Base-by-base conservation (phyloP, 2,797 vertebrate species). In the Danio albolineatus region DNA sequence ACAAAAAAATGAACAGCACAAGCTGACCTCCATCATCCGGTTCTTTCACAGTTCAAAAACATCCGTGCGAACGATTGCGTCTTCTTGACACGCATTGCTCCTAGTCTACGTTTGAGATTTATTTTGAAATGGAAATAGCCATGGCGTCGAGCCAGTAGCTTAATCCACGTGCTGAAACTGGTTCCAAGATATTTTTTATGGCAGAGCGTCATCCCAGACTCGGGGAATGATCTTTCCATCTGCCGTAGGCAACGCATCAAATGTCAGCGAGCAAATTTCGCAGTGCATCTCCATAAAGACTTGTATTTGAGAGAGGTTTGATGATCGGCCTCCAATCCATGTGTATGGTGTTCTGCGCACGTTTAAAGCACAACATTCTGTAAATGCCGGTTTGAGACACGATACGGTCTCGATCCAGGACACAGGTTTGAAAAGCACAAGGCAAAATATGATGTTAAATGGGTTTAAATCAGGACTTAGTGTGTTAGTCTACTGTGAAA, bases 401-500 rank as follows among this genome's bases (percentile, higher is more conserved):
- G 67, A 21, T 36, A 61, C 44, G 39, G 48, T 81, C 85, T 86
- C 78, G 75, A 76, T 86, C 80, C 80, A 79, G 74, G 76, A 77
- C 85, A 86, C 85, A 81, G 82, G 85, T 84, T 86, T 80, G 70
- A 84, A 81, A 86, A 86, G 85, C 85, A 86, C 85, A 86, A 86
- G 72, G 80, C 74, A 71, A 36, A 71, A 28, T 76, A 43, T 59
- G 83, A 64, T 76, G 57, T 78, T 82, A 16, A 76, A 60, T 74
- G 53, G 28, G 53, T 74, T 73, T 80, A 67, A 72, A 70, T 64
- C 21, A 56, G 60, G 82, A 70, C 41, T 10, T 78, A 75, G 79
- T 79, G 82, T 79, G 65, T 85, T 83, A 59, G 56, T 76, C 48
- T 82, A 17, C 67, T 70, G 54, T 82, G 28, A 74, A 53, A 28